Base-by-base conservation (phyloP, 2,888 invertebrate species). In the Cabera pusaria region DNA sequence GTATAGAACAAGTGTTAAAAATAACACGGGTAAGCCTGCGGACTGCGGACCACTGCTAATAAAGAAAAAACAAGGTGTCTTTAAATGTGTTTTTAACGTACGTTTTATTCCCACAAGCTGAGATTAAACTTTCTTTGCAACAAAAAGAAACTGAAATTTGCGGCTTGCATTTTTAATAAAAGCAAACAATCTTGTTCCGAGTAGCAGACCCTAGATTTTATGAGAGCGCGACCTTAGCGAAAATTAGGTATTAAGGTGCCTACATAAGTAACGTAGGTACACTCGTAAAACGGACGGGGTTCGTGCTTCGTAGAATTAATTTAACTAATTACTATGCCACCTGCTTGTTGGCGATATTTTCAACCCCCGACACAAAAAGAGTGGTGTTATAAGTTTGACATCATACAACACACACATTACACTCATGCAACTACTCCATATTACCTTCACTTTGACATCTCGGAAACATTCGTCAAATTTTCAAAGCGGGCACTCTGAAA, bases 131-230 rank as follows among this genome's bases (percentile, higher is more conserved):
- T 17, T 24, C 7, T 18, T 25, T 25, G 14, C 19, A 16, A 17
- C 27, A 18, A 35, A 35, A 28, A 27, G 20, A 19, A 19, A 19
- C 14, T 23, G n/a, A 21, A 12, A 7, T 22, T 22, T 21, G 16
- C 14, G 26, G 22, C 7, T 41, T 71, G 62, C 65, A 67, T 69
- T 54, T 69, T 72, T 70, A 62, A 73, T 70, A 60, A 64, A 54
- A 54, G 41, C 60, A 63, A 72, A 72, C 72, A 68, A 67, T 69
- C 61, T 59, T 61, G 58, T 61, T 54, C 51, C 56, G 20, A 62
- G 59, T 55, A 58, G 48, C 44, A 40, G 58, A 46, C 37, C 31
- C 49, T 44, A 47, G 64, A 65, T 70, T 76, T 52, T 68, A 69
- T 56, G 63, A 60, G 67, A 56, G 53, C 58, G 60, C 48, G 67